A percentile compares a stretch with the other conserved stretches of the same genome.
These are phyloP conservation scores for Pogonomyrmex barbatus DNA, from an alignment of 1,140 invertebrate species.

Conservation along the genomic window DNA sequence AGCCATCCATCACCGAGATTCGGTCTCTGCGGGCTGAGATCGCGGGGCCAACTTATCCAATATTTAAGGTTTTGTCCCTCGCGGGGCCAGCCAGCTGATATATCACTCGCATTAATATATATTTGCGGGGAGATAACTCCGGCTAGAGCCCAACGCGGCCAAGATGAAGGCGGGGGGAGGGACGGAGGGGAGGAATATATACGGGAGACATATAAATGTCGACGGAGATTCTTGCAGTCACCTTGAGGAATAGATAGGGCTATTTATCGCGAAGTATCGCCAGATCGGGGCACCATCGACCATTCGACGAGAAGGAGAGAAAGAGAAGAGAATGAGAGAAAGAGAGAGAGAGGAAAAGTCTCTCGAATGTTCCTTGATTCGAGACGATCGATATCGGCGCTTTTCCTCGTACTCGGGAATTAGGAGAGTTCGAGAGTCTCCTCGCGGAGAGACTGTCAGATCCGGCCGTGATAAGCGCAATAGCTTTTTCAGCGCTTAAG, in stretches of 20 bases:
- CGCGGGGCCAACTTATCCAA: conserved; percentile 85
- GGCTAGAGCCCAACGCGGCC: conserved; percentile 11
- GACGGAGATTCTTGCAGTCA: conserved; percentile 60
- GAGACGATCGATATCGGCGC: conserved; percentile 55
- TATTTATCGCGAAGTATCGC: conserved; percentile 65
- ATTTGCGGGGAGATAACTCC: conserved; percentile 86
- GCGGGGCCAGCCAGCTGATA: conserved; percentile 83
- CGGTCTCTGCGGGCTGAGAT: conserved; percentile 81
- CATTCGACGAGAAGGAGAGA: not conserved
- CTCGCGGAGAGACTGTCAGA: conserved; percentile 55
- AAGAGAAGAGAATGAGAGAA: not conserved
- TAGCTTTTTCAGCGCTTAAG: conserved; percentile 54
- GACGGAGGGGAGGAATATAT: not conserved
- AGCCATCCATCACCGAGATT: conserved; percentile 85
- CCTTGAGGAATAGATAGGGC: conserved; percentile 66
- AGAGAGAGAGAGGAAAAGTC: not conserved
- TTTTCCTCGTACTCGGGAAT: conserved; percentile 34
- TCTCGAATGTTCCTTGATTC: not conserved
- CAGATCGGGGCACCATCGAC: not conserved
- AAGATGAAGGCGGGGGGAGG: conserved; percentile 32
- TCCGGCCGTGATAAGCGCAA: conserved; percentile 49
- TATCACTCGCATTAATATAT: conserved; percentile 87
- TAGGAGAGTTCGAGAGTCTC: conserved; percentile 56
- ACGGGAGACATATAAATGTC: conserved; percentile 62
- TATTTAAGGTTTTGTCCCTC: conserved; percentile 87